Evolutionary conservation across 2,797 vertebrate genomes (phyloP).

Genomic region (Lindbergichthys nudifrons): DNA sequence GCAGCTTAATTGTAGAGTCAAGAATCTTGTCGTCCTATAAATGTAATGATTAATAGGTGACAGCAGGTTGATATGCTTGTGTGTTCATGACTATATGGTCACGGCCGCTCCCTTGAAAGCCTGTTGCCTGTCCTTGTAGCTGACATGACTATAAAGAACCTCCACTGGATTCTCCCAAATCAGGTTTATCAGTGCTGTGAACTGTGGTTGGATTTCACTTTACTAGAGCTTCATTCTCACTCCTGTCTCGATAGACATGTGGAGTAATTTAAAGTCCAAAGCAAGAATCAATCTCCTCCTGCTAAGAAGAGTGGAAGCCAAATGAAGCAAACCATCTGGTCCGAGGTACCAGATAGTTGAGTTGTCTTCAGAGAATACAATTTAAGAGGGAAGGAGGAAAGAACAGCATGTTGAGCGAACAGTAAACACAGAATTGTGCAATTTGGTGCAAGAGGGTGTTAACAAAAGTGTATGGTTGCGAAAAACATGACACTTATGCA

Average conservation of each 20-base stretch:
- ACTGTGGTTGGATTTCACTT: conserved; percentile 25
- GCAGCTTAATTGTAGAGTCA: not conserved
- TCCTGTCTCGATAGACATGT: conserved; percentile 27
- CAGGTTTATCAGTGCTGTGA: conserved; percentile 32
- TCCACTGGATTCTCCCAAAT: conserved; percentile 36
- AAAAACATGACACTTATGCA: conserved; percentile 8
- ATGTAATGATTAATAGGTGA: conserved; percentile 40
- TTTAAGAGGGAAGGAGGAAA: conserved; percentile 11
- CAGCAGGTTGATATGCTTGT: conserved; percentile 32
- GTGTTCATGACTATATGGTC: conserved; percentile 20
- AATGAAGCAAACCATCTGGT: conserved; percentile 65
- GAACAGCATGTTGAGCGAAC: conserved; percentile 27
- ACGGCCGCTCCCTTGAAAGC: conserved; percentile 35
- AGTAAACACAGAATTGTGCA: conserved; percentile 32
- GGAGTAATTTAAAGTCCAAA: conserved; percentile 42
- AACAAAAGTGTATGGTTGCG: conserved; percentile 4
- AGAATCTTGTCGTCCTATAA: conserved; percentile 2
- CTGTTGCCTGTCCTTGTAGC: conserved; percentile 39
- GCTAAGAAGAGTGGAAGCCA: conserved; percentile 40
- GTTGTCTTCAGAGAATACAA: conserved; percentile 38
- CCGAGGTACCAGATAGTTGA: conserved; percentile 42
- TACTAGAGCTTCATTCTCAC: conserved; percentile 43
- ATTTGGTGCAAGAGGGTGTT: conserved; percentile 8
- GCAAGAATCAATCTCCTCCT: conserved; percentile 48
- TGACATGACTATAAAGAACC: conserved; percentile 57